Base-by-base conservation (phyloP, 2,797 vertebrate species). In the Catostomus latipinnis region DNA sequence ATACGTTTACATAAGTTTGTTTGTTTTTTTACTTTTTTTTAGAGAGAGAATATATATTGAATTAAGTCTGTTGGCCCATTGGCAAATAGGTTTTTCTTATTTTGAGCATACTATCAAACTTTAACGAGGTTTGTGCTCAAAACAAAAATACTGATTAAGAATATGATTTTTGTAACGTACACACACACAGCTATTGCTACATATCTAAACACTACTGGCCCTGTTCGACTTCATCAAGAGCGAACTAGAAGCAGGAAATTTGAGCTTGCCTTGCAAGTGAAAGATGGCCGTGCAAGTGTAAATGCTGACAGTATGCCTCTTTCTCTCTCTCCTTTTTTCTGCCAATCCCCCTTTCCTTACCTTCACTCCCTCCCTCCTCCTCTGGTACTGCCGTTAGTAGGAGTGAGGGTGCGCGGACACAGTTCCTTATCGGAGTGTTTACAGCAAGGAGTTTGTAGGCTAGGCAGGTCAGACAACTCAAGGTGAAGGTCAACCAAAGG, bases 361-460 rank as follows among this genome's bases (percentile, higher is more conserved):
- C 68, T 14, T 70, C 56, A 3, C 74, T 48, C 8, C 61, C 54
- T 58, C 50, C 71, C 43, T 18, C 63, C 13, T 61, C 68, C 34
- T 74, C 14, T 16, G 10, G 5, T 12, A 22, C 71, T 73, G 66
- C 50, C 52, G 62, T 48, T 56, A n/a, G 13, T 66, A 70, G 68
- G 46, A 84, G 89, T 52, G 88, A 90, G 88, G 87, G 90, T 80
- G 88, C 87, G 87, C 71, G 84, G 80, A 86, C 71, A 66, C 82
- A 86, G 91, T 86, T 86, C 74, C 89, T 92, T 92, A 93, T 93
- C 93, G 75, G 87, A 84, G 85, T 87, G 90, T 91, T 89, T 91
- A 90, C 91, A 88, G 90, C 90, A 88, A 87, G 84, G 73, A 73
- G 87, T 82, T 87, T 89, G 90, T 88, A 89, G 88, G 88, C 88